These are phyloP conservation scores for Aporrectodea caliginosa DNA, from an alignment of 1,140 invertebrate species.

Conservation along the genomic window DNA sequence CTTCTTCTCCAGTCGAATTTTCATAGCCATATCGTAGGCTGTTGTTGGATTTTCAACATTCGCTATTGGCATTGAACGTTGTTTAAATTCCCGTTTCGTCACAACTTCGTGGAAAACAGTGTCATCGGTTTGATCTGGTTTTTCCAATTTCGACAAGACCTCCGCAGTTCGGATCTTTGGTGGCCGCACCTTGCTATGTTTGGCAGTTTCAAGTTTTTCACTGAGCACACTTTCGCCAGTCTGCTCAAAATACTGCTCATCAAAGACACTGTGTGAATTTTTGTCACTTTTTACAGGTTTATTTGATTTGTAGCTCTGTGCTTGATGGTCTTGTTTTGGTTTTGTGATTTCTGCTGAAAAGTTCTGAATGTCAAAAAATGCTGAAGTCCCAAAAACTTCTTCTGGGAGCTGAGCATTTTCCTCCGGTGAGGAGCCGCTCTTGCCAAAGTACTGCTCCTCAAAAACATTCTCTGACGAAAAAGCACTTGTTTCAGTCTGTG, in stretches of 20 bases:
- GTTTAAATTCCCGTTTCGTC: constrained; percentile 3
- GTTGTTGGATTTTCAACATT: constrained; percentile 27
- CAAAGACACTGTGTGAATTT: not conserved
- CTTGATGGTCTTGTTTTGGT: not conserved
- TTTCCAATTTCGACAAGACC: not conserved
- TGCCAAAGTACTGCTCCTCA: constrained; percentile 20
- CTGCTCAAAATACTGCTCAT: constrained; percentile 12
- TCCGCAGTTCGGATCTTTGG: not conserved
- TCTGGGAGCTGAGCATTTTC: not conserved
- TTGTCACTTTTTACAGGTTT: not conserved
- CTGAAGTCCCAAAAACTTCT: constrained; percentile 3
- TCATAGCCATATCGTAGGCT: constrained; percentile 38
- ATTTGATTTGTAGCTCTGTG: not conserved
- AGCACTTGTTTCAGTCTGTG: not conserved
- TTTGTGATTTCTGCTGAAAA: too few relatives aligned
- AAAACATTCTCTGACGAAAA: not conserved
- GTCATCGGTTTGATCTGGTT: not conserved
- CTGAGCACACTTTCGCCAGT: not conserved
- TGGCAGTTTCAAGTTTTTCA: not conserved
- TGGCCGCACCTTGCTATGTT: not conserved
- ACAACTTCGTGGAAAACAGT: not conserved
- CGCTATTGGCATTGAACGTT: constrained; percentile 24
- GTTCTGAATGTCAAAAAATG: too few relatives aligned
- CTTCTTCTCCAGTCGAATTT: constrained; percentile 34
- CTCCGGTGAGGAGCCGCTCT: not conserved